Percentiles rank a stretch among this genome's conserved stretches.
These are phyloP conservation scores for Rhabditophanes sp. DNA, from an alignment of 2,888 invertebrate genomes.

Conservation along the genomic window DNA sequence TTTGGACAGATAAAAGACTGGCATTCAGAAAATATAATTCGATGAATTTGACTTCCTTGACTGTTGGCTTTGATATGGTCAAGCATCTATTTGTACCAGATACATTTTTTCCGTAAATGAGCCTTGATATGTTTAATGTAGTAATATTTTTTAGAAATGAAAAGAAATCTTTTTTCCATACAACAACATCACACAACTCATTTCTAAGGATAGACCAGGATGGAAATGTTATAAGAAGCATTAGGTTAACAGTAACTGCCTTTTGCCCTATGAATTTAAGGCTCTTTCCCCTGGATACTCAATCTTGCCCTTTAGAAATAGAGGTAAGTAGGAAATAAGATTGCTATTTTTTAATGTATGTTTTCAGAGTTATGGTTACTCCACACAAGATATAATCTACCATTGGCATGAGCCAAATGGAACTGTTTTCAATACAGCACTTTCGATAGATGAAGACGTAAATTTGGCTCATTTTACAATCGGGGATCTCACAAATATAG, in stretches of 20 bases:
- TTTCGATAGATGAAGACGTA: slow-evolving; percentile 43
- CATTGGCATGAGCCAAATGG: slow-evolving; percentile 26
- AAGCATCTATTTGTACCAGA: slow-evolving; percentile 43
- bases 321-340: slow-evolving; percentile 18
- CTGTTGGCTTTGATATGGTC: slow-evolving; percentile 41
- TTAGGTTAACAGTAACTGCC: slow-evolving; percentile 42
- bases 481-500: slow-evolving; percentile 34
- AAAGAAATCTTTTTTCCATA: slow-evolving; percentile 43
- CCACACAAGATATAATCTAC: slow-evolving; percentile 43
- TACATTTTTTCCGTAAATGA: slow-evolving; percentile 30
- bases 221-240: slow-evolving; percentile 40
- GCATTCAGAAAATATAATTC: slow-evolving; percentile 18
- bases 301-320: slow-evolving; percentile 39
- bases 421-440: slow-evolving; percentile 6
- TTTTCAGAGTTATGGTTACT: slow-evolving; percentile 43
- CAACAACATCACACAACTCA: slow-evolving; percentile 43
- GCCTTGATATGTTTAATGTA: background rate
- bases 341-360: slow-evolving; percentile 6
- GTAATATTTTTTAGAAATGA: slow-evolving; percentile 39
- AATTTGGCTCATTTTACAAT: slow-evolving; percentile 45
- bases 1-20: slow-evolving; percentile 39
- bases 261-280: slow-evolving; percentile 44
- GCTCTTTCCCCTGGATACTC: slow-evolving; percentile 39
- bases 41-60: slow-evolving; percentile 12
- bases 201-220: slow-evolving; percentile 41